phyloP scores from a whole-genome alignment of 2,113 vertebrate genomes.

The Deroptyus accipitrinus region DNA sequence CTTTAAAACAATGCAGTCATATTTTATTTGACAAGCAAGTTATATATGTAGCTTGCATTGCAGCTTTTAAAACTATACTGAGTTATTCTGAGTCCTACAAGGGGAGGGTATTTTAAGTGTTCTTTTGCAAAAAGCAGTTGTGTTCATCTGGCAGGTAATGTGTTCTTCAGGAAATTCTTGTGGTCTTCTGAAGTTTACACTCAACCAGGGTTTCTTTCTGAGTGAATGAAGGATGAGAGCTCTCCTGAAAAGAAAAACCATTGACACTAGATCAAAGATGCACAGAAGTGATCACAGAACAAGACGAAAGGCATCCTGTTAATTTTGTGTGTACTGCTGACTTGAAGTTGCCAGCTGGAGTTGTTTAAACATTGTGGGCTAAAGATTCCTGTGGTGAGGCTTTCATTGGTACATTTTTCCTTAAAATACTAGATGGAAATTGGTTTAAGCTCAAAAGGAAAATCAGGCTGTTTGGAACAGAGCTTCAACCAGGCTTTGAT shows the following conservation, averaged over 20 bases:
- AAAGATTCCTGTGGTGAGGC: slow-evolving; percentile 25
- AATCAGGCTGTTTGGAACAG: background rate
- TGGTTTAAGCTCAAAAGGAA: background rate
- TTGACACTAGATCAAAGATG: background rate
- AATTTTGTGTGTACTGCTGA: background rate
- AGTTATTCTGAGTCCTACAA: accelerated
- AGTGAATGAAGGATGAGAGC: background rate
- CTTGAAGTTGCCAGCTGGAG: background rate
- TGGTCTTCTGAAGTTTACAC: background rate
- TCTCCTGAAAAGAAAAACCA: background rate
- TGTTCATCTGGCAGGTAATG: background rate
- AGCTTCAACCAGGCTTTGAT: background rate
- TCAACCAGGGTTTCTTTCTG: background rate
- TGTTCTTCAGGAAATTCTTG: background rate
- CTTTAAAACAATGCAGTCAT: background rate
- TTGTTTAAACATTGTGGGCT: background rate
- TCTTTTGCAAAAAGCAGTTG: background rate
- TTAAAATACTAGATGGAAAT: background rate
- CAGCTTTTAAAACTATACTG: background rate
- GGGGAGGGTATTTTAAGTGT: background rate
- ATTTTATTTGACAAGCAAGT: background rate
- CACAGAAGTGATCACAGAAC: background rate
- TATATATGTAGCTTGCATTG: accelerated
- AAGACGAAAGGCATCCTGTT: background rate
- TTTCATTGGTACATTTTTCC: background rate